Evolutionary conservation across 2,888 invertebrate species (phyloP).

Genomic region (Furcula furcula): DNA sequence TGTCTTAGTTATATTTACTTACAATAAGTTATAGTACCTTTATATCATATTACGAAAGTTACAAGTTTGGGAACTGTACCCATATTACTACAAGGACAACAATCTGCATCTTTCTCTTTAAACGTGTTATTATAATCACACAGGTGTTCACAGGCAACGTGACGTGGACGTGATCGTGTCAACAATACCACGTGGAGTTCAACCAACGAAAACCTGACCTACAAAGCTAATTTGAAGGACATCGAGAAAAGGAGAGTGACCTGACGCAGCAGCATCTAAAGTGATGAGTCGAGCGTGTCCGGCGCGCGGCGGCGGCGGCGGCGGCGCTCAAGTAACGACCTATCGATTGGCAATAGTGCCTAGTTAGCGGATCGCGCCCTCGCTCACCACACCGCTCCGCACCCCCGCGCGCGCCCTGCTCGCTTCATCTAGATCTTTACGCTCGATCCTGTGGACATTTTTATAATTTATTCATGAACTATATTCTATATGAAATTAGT

Average conservation of each 20-base stretch:
- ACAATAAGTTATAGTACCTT: too few relatives aligned
- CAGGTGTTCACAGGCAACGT: conserved; percentile 33
- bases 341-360: conserved; percentile 81
- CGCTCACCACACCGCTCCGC: conserved; percentile 35
- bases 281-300: conserved; percentile 79
- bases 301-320: conserved; percentile 46
- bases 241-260: conserved; percentile 82
- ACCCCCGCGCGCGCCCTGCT: conserved; percentile 30
- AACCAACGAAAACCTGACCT: conserved; percentile 77
- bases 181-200: conserved; percentile 75
- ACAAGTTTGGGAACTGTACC: too few relatives aligned
- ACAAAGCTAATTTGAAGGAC: conserved; percentile 82
- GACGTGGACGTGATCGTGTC: conserved; percentile 45
- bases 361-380: conserved; percentile 69
- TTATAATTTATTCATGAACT: conserved; percentile 45
- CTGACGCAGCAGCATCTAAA: conserved; percentile 79
- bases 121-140: too few relatives aligned
- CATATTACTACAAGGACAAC: too few relatives aligned
- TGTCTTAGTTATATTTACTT: too few relatives aligned
- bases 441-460: conserved; percentile 30
- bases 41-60: too few relatives aligned
- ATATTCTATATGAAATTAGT: conserved; percentile 22
- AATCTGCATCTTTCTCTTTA: too few relatives aligned
- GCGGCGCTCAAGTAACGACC: conserved; percentile 71
- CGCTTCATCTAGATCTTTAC: conserved; percentile 39